phyloP scores from a whole-genome alignment of 1,140 invertebrate species.

The Pemphigus obesinymphae region DNA sequence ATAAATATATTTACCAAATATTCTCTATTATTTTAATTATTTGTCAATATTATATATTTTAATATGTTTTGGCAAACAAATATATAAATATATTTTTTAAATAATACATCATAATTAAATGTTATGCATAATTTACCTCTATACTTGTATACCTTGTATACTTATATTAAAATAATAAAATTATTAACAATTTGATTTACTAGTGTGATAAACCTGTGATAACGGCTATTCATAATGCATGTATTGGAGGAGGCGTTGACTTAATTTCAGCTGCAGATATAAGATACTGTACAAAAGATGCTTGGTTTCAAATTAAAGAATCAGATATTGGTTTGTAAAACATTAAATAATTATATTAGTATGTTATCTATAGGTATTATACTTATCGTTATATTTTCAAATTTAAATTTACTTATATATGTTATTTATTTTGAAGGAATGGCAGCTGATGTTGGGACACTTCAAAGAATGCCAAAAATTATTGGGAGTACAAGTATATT shows the following conservation, averaged over 20 bases:
- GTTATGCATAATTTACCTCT: too few relatives aligned
- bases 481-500: conserved; percentile 82
- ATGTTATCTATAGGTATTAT: too few relatives aligned
- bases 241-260: conserved; percentile 86
- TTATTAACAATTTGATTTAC: conserved; percentile 45
- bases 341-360: background rate
- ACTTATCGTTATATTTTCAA: too few relatives aligned
- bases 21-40: too few relatives aligned
- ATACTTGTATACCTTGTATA: too few relatives aligned
- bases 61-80: too few relatives aligned
- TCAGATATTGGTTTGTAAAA: conserved; percentile 54
- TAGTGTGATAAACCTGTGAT: conserved; percentile 86
- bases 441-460: conserved; percentile 89
- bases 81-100: too few relatives aligned
- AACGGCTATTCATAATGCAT: conserved; percentile 77
- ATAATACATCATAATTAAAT: too few relatives aligned
- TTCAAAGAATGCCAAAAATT: conserved; percentile 91
- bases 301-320: conserved; percentile 91
- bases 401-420: too few relatives aligned
- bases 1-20: too few relatives aligned
- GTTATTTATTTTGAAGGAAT: conserved; percentile 56
- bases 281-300: conserved; percentile 82
- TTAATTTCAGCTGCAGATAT: conserved; percentile 85
- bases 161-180: background rate
- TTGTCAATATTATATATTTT: too few relatives aligned